These are phyloP conservation scores for Oscheius sp. DNA, from an alignment of 1,140 invertebrate species.

Conservation along the genomic window DNA sequence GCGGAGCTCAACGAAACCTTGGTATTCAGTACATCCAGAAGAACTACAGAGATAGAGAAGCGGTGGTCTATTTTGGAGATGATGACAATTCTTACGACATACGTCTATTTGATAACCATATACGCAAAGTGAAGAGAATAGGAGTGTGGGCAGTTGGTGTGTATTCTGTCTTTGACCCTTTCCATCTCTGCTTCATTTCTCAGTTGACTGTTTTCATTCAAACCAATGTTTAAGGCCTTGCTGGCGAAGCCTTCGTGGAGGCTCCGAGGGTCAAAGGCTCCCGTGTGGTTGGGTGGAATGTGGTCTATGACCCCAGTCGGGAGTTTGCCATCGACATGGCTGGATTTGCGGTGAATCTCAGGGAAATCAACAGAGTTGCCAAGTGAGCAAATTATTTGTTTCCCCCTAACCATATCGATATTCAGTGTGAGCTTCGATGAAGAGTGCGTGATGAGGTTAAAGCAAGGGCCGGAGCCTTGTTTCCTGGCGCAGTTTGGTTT, in stretches of 20 bases:
- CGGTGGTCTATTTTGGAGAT: slow-evolving; percentile 60
- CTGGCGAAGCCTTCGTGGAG: slow-evolving; percentile 49
- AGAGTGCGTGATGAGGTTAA: slow-evolving; percentile 69
- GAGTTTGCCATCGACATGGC: slow-evolving; percentile 97
- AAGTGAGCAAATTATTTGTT: too few species aligned
- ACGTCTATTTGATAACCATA: slow-evolving; percentile 67
- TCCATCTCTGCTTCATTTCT: too few species aligned
- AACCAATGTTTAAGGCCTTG: slow-evolving; percentile 36
- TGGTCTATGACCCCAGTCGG: slow-evolving; percentile 77
- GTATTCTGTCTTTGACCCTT: slow-evolving; percentile 65
- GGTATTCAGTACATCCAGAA: slow-evolving; percentile 81
- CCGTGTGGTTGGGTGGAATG: slow-evolving; percentile 67
- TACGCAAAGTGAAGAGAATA: slow-evolving; percentile 61
- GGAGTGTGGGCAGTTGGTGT: slow-evolving; percentile 61
- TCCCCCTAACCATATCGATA: too few species aligned
- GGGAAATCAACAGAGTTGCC: slow-evolving; percentile 73
- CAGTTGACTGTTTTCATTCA: too few species aligned
- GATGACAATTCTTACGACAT: slow-evolving; percentile 59
- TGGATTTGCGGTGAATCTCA: slow-evolving; percentile 88
- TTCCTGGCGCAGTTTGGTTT: slow-evolving; percentile 78
- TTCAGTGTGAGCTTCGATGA: slow-evolving; percentile 76
- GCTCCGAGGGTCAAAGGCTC: slow-evolving; percentile 55
- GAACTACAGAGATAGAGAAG: slow-evolving; percentile 63
- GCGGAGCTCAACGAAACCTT: slow-evolving; percentile 71
- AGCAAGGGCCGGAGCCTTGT: slow-evolving; percentile 85